Base-by-base conservation (phyloP, 2,113 vertebrate genomes). In the Macrotis lagotis region DNA sequence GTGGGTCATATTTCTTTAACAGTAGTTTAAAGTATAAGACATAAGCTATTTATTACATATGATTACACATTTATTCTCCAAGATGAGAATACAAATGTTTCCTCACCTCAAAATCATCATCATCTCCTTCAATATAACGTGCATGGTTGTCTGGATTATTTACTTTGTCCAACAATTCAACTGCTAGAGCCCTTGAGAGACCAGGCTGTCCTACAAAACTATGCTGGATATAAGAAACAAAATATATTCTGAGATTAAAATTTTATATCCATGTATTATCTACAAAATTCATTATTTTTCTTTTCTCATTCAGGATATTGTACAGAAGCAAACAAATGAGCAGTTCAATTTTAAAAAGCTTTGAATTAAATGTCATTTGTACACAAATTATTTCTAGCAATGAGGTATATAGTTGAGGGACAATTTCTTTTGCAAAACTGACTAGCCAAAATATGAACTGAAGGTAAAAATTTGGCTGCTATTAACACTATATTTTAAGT, bases 121-220 rank as follows among this genome's bases (percentile, higher is more conserved):
- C 99, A 0, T 99, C 99, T 0, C 98, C 98, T 92, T 99, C 99
- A 0, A 94, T 95, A 92, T 99, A 99, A 98, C 99, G 99, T 89
- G 99, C 97, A 83, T 99, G 99, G 98, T 99, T 99, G 95, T 99
- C 99, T 1, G 99, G 99, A 97, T 99, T 99, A 97, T 99, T 99
- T 97, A 99, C 99, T 98, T 99, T 99, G 97, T 99, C 99, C 94
- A 99, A 95, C 49, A 99, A 98, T 96, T 99, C 99, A 8, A 99
- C 98, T 16, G 99, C 99, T 11, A 99, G 98, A 90, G 99, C 98
- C 92, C 99, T 98, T 0, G 99, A 99, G 49, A 99, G 98, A 24
- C 99, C 99, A 5, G 98, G 98, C 97, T 99, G 99, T 5, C 98
- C 99, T 48, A 99, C 99, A 96, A 99, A 99, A 91, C 98, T 95